Base-by-base conservation (phyloP, 1,140 invertebrate genomes). In the Tetragonula clypearis region DNA sequence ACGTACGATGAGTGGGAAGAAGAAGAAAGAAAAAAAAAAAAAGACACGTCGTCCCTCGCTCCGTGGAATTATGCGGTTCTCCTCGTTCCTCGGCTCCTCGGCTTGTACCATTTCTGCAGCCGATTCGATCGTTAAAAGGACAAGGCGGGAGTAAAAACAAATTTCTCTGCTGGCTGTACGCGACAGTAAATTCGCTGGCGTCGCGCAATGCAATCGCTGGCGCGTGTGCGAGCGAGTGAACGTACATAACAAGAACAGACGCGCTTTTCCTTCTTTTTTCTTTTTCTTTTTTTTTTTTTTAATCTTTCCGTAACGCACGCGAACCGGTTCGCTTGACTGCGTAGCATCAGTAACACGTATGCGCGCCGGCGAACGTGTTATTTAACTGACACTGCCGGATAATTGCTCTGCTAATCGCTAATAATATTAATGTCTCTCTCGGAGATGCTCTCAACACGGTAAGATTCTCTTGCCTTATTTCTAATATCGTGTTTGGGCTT, bases 291-390 rank as follows among this genome's bases (percentile, higher is more conserved):
- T 35, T 35, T 35, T 1, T 35, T 35, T 35, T 35, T 35, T 35
- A 35, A 35, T 79, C n/a, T 80, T 75, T 79, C 53, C 79, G 73
- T 35, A 71, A 81, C 78, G 49, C 60, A 35, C 84, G 72, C 56
- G 72, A 76, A 86, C 84, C 84, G 84, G 84, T 86, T 82, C 72
- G 14, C 79, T 77, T 86, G 76, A 86, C 71, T 77, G 66, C 41
- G 41, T 49, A 49, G 8, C 73, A 62, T 41, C 26, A 41, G 79
- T 82, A 53, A 86, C 84, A 55, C 49, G 79, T 71, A 86, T 68
- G 23, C 79, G 49, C 73, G 79, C 21, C 19, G 41, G 72, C 60
- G 49, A 76, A 86, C 73, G 55, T 86, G 79, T 86, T 82, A 86
- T 62, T 86, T 82, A 86, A 77, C 84, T 69, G 79, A 65, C 79